Conservation (phyloP, 2,888 invertebrate species). For the Noctuana brunneofusca region DNA sequence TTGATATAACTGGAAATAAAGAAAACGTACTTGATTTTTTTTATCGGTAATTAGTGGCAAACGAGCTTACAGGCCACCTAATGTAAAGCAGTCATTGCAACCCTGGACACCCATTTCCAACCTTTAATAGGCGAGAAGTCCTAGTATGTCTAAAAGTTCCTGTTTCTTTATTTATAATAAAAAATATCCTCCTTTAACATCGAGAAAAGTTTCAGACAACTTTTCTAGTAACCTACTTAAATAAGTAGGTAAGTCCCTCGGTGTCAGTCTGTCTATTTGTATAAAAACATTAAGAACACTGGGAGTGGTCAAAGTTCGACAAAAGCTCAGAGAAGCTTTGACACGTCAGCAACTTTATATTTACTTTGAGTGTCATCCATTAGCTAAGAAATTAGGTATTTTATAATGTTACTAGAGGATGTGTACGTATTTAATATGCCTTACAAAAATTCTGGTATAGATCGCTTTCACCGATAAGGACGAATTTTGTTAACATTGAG, state of each 20-base stretch:
- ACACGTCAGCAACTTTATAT: constrained; percentile 54
- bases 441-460: too few species aligned
- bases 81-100: too few species aligned
- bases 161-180: too few species aligned
- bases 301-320: constrained; percentile 62
- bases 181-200: too few species aligned
- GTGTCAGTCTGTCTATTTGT: constrained; percentile 42
- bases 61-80: too few species aligned
- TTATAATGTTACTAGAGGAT: neutral
- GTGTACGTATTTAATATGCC: neutral
- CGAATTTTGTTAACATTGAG: too few species aligned
- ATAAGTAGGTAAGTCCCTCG: constrained; percentile 37
- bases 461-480: too few species aligned
- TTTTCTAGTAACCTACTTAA: neutral
- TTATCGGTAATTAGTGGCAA: too few species aligned
- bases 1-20: constrained; percentile 55
- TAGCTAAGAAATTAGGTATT: constrained; percentile 45
- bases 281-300: constrained; percentile 62
- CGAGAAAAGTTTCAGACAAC: neutral
- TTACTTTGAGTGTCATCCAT: constrained; percentile 65
- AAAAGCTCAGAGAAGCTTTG: constrained; percentile 39
- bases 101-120: too few species aligned
- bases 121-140: too few species aligned
- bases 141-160: too few species aligned
- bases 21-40: constrained; percentile 1